Evolutionary conservation across 64 coral and sea anemone genomes (phyloP), one percentile per base, ranked within the genome.

Genomic region (Montipora cactus): DNA sequence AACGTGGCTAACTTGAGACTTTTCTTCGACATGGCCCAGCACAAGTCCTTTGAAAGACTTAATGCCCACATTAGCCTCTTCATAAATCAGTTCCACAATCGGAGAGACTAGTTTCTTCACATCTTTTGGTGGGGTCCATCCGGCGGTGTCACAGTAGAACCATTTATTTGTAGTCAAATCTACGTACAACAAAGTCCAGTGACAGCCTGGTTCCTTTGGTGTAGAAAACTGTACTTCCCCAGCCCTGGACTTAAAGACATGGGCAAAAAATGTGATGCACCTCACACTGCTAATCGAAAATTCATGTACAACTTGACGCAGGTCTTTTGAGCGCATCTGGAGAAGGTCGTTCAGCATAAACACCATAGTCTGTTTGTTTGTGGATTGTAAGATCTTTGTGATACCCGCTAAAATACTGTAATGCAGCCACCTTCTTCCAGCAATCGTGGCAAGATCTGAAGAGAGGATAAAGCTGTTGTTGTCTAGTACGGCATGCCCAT

Each of bases 71-170:
- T 28, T 28, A 28, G 25, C 25, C 25, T 28, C 25, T 28, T 64
- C 14, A 84, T 84, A 84, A 84, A 84, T 13, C 10, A 59, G 51
- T 64, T 50, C 18, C 37, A 84, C 16, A 23, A 84, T 64, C 25
- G 81, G 89, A 55, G 76, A 49, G 11, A 90, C 22, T 23, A n/a
- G 18, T 66, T 67, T 55, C 69, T 49, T 90, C 49, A 80, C 11
- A 66, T 45, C 45, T 49, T 58, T 72, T 68, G 89, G 89, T 79
- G 50, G 67, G 67, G 15, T 77, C 92, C 92, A 93, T 61, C 52
- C 58, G 61, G 46, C 23, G 48, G 83, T 69, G 79, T 93, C 92
- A 88, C 92, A 93, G 74, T 88, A 93, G 23, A 69, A 93, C 92
- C 76, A 93, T 47, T 49, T 88, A 88, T 93, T 93, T 79, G 53